A percentile compares a stretch with the other conserved stretches of the same genome.
phyloP scores from a whole-genome alignment of 2,888 invertebrate species.

The Harmothoe impar region DNA sequence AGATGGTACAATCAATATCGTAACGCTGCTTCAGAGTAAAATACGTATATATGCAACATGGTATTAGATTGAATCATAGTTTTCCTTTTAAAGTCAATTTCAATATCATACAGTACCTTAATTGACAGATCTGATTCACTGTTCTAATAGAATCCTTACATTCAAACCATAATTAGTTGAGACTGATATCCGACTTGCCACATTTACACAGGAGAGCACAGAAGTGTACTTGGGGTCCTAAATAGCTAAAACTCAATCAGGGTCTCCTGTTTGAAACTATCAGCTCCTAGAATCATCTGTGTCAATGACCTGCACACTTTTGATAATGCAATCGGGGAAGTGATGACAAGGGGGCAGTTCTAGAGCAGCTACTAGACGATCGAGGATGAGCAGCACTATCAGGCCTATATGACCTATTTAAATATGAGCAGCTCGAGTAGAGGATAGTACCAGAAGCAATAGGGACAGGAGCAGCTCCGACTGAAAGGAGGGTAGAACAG shows the following conservation, averaged over 20 bases:
- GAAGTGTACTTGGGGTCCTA: background rate
- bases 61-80: background rate
- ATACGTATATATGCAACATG: background rate
- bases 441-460: background rate
- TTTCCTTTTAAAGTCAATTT: background rate
- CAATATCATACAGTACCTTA: background rate
- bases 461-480: background rate
- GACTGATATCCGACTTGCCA: background rate
- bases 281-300: background rate
- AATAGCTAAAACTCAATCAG: background rate
- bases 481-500: background rate
- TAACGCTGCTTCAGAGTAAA: background rate
- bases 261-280: background rate
- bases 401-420: background rate
- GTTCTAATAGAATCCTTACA: background rate
- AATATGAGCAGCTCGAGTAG: background rate
- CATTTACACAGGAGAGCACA: background rate
- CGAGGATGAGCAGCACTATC: background rate
- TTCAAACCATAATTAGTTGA: background rate
- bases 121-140: background rate
- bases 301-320: too few relatives aligned
- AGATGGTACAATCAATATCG: background rate
- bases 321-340: background rate
- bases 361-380: background rate
- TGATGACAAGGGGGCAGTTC: slow-evolving; percentile 1